These are phyloP conservation scores for Leptopilina myrica DNA, from an alignment of 2,888 invertebrate genomes.

Conservation along the genomic window DNA sequence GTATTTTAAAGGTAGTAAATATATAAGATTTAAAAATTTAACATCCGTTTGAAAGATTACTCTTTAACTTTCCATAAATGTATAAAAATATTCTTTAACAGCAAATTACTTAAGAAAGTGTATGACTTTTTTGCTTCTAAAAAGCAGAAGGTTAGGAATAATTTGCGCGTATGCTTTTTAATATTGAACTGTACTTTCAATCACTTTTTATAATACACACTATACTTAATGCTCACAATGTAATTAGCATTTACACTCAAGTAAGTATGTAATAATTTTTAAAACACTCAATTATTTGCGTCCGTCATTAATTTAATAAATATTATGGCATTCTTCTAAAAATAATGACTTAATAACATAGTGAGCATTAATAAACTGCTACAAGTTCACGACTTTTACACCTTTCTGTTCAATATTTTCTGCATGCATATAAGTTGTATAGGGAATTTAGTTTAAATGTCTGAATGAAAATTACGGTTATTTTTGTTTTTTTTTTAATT, in stretches of 20 bases:
- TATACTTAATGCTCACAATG: neutral
- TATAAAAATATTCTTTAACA: neutral
- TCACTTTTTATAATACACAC: neutral
- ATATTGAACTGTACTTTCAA: neutral
- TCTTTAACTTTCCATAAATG: conserved; percentile 10
- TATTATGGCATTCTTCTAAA: conserved; percentile 13
- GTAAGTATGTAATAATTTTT: conserved; percentile 12
- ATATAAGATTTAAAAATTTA: neutral
- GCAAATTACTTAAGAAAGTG: neutral
- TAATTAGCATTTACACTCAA: conserved; percentile 17
- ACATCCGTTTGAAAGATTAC: conserved; percentile 15
- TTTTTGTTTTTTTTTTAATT: too few relatives aligned
- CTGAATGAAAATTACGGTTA: too few relatives aligned
- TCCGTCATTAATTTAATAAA: conserved; percentile 9
- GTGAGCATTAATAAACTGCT: conserved; percentile 17
- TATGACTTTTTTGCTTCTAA: neutral
- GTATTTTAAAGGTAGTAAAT: neutral
- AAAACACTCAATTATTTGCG: conserved; percentile 13
- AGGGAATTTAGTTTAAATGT: too few relatives aligned
- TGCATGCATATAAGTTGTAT: neutral
- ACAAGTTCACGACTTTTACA: conserved; percentile 35
- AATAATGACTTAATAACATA: conserved; percentile 35
- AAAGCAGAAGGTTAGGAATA: conserved; percentile 7
- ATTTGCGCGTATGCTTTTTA: neutral
- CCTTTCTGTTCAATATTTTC: conserved; percentile 19